phyloP scores from a whole-genome alignment of 2,113 vertebrate genomes.

The Cryptotis parvus region DNA sequence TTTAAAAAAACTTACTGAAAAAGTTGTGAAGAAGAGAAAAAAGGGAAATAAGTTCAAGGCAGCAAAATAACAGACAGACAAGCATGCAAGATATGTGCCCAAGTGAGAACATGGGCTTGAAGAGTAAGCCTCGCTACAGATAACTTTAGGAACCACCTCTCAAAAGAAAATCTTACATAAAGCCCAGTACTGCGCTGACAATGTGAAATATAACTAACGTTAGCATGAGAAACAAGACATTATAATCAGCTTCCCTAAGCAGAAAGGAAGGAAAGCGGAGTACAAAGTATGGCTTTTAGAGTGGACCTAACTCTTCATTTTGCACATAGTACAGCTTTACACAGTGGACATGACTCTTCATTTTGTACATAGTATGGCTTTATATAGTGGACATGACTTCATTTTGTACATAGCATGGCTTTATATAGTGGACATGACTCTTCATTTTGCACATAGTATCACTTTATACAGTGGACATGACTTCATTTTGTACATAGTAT shows the following conservation, averaged over 20 bases:
- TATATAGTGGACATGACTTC: background rate
- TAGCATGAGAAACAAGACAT: conserved; percentile 20
- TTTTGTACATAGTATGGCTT: too few species aligned
- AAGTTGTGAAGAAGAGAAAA: too few species aligned
- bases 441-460: too few species aligned
- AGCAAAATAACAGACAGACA: too few species aligned
- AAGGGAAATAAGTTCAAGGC: too few species aligned
- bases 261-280: conserved; percentile 20
- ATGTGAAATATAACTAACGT: background rate
- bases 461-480: conserved; percentile 3
- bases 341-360: background rate
- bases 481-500: too few species aligned
- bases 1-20: too few species aligned
- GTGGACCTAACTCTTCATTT: conserved; percentile 4
- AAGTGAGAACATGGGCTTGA: too few species aligned
- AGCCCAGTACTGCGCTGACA: conserved; percentile 10
- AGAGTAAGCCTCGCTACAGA: background rate
- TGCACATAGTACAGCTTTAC: too few species aligned
- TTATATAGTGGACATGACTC: background rate
- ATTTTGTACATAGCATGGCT: too few species aligned
- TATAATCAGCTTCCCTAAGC: conserved; percentile 24
- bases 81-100: too few species aligned
- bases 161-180: conserved; percentile 31
- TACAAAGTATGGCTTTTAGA: background rate
- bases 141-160: conserved; percentile 21